A percentile compares a stretch with the other conserved stretches of the same genome.
These are phyloP conservation scores for Acrocephalus arundinaceus DNA, from an alignment of 2,113 vertebrate species.

Conservation along the genomic window DNA sequence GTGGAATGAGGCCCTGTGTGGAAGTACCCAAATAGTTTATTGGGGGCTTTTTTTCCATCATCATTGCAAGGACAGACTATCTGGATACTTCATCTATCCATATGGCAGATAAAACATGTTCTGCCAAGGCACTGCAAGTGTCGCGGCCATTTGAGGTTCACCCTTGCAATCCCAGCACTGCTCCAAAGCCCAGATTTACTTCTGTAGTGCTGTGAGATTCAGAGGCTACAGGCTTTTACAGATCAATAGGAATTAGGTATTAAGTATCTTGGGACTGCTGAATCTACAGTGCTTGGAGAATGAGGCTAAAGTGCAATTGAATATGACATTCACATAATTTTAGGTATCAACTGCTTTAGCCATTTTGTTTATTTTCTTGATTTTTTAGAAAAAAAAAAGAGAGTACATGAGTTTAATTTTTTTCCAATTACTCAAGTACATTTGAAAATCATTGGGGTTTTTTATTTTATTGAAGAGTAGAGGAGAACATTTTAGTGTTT, in stretches of 20 bases:
- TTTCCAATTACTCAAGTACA: background rate
- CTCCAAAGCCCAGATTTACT: background rate
- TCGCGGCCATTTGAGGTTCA: background rate
- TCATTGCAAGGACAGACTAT: background rate
- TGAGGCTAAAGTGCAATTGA: background rate
- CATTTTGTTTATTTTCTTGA: background rate
- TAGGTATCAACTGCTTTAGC: background rate
- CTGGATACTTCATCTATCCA: background rate
- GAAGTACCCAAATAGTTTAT: background rate
- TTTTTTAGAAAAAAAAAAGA: background rate
- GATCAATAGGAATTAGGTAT: background rate
- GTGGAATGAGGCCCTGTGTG: background rate
- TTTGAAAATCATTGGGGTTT: background rate
- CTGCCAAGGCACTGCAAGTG: slow-evolving; percentile 11
- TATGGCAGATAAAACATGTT: background rate
- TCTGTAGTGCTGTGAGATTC: background rate
- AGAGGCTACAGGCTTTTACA: background rate
- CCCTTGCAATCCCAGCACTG: background rate
- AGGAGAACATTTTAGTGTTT: background rate
- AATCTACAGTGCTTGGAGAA: background rate
- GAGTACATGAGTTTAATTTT: background rate
- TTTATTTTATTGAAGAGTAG: background rate
- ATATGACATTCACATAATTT: background rate
- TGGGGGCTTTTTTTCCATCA: background rate
- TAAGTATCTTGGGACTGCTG: background rate